Base-by-base conservation (phyloP, 1,140 invertebrate species). In the Acromyrmex echinatior region DNA sequence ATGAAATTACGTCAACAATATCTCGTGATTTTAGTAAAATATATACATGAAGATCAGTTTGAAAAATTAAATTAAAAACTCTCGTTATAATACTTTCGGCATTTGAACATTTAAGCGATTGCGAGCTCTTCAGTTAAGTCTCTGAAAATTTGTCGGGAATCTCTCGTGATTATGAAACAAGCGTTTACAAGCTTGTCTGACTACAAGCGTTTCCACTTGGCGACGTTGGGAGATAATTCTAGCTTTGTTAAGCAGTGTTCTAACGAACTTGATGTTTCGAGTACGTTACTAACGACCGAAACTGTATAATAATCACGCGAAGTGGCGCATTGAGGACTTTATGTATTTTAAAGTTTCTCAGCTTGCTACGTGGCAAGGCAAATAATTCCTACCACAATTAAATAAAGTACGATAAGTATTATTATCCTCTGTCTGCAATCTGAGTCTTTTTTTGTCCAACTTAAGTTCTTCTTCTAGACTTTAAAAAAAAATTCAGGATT, bases 221-320 rank as follows among this genome's bases (percentile, higher is more conserved):
- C 53, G 53, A 82, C 79, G 53, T 49, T 16, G 79, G 35, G 35
- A 31, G 51, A 73, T 82, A 73, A 82, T 82, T 73, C 68, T 60
- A 60, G 53, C 68, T 82, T 73, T 73, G 68, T 45, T 21, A 51
- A 82, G 53, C 16, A 39, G 25, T 25, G 53, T 39, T 73, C 66
- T 82, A 82, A 82, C 53, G 66, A 82, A 82, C 79, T 82, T 73
- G 68, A 82, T 73, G 66, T 73, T 73, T 82, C 66, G 31, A 71
- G 79, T 45, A 49, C 66, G 35, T 21, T 31, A 31, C 21, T 73
- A 82, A 82, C 68, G 53, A 81, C 16, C 35, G 16, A 82, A 82
- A 82, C 66, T 82, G 56, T 9, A 28, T 73, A 73, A 77, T 28
- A 62, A 68, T 80, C 28, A 14, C n/a, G 66, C 53, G 35, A 73